These are phyloP conservation scores for Drosophila pseudotalamancana DNA, from an alignment of 2,888 invertebrate genomes.

Conservation along the genomic window DNA sequence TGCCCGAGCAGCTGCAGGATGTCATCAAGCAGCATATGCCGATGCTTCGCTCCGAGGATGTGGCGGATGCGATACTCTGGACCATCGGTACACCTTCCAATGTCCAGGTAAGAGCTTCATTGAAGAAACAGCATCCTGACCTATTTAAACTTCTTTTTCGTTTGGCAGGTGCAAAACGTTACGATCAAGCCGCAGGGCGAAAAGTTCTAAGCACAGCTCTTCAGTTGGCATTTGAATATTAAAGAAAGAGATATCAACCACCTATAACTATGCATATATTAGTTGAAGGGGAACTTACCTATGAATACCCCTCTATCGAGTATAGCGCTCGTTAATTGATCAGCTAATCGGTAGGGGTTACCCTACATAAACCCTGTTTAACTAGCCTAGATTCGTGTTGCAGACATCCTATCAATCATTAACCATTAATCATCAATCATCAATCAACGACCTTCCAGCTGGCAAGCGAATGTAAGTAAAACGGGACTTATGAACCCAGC, in stretches of 20 bases:
- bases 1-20: conserved; percentile 74
- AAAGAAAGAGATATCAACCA: neutral
- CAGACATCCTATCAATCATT: too few relatives aligned
- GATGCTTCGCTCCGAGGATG: conserved; percentile 77
- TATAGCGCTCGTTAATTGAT: too few relatives aligned
- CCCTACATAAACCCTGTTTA: too few relatives aligned
- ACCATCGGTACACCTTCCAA: conserved; percentile 80
- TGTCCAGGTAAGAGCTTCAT: conserved; percentile 82
- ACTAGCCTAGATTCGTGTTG: too few relatives aligned
- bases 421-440: too few relatives aligned
- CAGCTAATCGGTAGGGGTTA: too few relatives aligned
- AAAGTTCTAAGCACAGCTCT: conserved; percentile 64
- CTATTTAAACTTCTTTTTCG: neutral
- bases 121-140: neutral
- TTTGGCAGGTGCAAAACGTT: conserved; percentile 78
- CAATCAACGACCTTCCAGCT: too few relatives aligned
- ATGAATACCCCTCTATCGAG: too few relatives aligned
- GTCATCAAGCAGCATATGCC: conserved; percentile 78
- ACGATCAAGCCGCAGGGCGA: conserved; percentile 82
- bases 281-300: too few relatives aligned
- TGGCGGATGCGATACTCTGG: conserved; percentile 82
- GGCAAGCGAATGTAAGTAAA: too few relatives aligned
- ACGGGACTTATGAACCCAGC: too few relatives aligned
- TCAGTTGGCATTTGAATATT: neutral
- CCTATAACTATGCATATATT: neutral